Conservation (phyloP, 2,888 invertebrate species). For the Spilarctia lutea region DNA sequence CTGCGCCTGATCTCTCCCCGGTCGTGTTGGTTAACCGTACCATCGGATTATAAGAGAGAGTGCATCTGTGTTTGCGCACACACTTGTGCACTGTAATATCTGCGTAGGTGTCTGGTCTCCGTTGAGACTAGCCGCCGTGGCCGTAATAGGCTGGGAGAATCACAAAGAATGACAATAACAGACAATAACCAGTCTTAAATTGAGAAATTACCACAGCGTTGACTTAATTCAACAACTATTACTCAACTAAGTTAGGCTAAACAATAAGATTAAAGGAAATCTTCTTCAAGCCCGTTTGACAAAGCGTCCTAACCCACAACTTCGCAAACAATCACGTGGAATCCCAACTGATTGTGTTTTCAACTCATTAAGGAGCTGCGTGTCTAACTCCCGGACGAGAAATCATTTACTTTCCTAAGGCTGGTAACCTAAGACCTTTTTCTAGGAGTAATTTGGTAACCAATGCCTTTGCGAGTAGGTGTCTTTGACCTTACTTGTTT, state of each 20-base stretch:
- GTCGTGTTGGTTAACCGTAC: too few species aligned
- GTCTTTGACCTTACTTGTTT: slow-evolving; percentile 17
- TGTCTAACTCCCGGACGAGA: slow-evolving; percentile 16
- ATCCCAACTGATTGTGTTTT: slow-evolving; percentile 59
- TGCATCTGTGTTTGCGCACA: too few species aligned
- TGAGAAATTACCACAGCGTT: slow-evolving; percentile 2
- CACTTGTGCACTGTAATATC: too few species aligned
- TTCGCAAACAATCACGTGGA: slow-evolving; percentile 54
- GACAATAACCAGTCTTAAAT: not conserved
- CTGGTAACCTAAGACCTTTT: slow-evolving; percentile 18
- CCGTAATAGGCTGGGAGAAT: too few species aligned
- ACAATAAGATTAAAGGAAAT: slow-evolving; percentile 29
- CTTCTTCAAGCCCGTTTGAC: slow-evolving; percentile 33
- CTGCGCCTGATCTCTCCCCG: too few species aligned
- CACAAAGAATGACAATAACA: not conserved
- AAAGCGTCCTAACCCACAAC: slow-evolving; percentile 37
- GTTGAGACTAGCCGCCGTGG: too few species aligned
- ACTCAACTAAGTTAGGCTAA: slow-evolving; percentile 8
- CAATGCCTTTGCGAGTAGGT: slow-evolving; percentile 10
- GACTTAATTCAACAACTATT: slow-evolving; percentile 15
- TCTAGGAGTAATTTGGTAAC: slow-evolving; percentile 10
- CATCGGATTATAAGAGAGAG: too few species aligned
- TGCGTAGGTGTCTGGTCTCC: too few species aligned
- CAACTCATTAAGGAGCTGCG: slow-evolving; percentile 56
- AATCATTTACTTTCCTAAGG: slow-evolving; percentile 19